phyloP scores from a whole-genome alignment of 2,888 invertebrate genomes.

The Zootermopsis nevadensis region DNA sequence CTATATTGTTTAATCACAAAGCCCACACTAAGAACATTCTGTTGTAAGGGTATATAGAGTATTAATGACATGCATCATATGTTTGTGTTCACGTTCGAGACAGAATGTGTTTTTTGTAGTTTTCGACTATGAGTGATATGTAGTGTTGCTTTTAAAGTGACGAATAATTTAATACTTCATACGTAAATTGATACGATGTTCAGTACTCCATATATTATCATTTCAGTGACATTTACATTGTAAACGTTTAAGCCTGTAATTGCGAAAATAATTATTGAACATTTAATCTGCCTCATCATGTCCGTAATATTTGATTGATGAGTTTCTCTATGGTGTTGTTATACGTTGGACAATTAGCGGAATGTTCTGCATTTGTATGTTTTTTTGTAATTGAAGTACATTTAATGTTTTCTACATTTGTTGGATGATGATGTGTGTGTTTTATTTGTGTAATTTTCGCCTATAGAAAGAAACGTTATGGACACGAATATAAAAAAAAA shows the following conservation, averaged over 20 bases:
- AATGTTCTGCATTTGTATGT: too few species aligned
- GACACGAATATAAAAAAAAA: conserved; percentile 18
- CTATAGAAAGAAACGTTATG: neutral
- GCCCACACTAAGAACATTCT: too few species aligned
- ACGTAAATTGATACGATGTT: neutral
- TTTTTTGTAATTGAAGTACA: too few species aligned
- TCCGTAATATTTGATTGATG: neutral
- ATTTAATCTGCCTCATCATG: neutral
- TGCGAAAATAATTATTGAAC: conserved; percentile 1
- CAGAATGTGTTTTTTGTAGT: neutral
- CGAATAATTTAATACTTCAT: conserved; percentile 4
- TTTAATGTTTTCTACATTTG: too few species aligned
- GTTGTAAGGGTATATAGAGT: too few species aligned
- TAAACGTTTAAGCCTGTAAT: neutral
- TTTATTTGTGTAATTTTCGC: conserved; percentile 22
- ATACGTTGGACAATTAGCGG: too few species aligned
- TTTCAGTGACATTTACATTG: neutral
- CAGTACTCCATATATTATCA: neutral
- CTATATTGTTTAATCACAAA: too few species aligned
- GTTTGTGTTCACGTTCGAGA: neutral
- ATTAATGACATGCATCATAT: neutral
- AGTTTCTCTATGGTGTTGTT: neutral
- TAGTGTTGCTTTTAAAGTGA: neutral
- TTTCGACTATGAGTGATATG: neutral
- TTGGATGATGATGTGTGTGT: neutral